Base-by-base conservation (phyloP, 2,888 invertebrate genomes). In the Acrocyrtus sp. region DNA sequence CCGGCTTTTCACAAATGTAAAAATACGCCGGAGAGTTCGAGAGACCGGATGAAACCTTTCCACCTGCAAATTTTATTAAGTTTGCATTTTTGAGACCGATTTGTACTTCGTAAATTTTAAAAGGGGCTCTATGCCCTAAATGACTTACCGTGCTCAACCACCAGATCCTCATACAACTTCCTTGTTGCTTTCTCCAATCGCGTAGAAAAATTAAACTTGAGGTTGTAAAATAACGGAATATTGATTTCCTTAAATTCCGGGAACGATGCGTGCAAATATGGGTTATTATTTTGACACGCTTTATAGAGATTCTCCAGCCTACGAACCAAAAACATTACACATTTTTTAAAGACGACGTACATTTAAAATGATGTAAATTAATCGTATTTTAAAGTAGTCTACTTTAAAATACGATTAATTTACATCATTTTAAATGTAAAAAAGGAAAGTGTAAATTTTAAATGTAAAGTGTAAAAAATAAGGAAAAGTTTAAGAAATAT, bases 291-390 rank as follows among this genome's bases (percentile, higher is more conserved):
- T 34, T 61, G 41, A 22, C 70, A 70, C 0, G 62, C 62, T 17
- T 62, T 62, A 60, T 60, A 70, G n/a, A 70, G 19, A 15, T 27
- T 57, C 6, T 70, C 50, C 0, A 70, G 5, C 70, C 70, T 70
- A 27, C 4, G 39, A 41, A n/a, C n/a, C n/a, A n/a, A n/a, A n/a
- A n/a, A n/a, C n/a, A n/a, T n/a, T n/a, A n/a, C n/a, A n/a, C n/a
- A n/a, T n/a, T n/a, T n/a, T n/a, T n/a, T 10, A 43, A n/a, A 34
- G 22, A 26, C 45, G 26, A n/a, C 26, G 15, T 3, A 3, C 50
- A 41, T n/a, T 10, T 43, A 22, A 54, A 21, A 3, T 19, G 26
- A 12, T 51, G 24, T 3, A 26, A 15, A 51, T 12, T 51, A 51
- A 24, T 6, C 6, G 6, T 39, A 39, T 6, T 39, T 39, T 10